Evolutionary conservation across 2,797 vertebrate genomes (phyloP).

Genomic region (Mycteria americana): DNA sequence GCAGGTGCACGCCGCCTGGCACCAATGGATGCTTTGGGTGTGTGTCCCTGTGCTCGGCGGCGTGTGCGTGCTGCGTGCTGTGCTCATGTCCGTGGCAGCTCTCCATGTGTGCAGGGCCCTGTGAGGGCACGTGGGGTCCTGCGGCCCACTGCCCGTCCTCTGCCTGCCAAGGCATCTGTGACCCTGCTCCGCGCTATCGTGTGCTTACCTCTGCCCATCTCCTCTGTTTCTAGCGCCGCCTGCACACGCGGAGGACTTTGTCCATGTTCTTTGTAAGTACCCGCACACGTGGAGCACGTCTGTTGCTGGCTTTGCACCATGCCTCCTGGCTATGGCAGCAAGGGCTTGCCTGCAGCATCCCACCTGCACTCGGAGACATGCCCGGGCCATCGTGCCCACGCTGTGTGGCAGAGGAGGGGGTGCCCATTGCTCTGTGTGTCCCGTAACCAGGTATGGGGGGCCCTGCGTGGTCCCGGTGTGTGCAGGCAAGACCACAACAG

Average conservation of each 20-base stretch:
- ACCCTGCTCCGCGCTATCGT: not conserved
- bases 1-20: accelerated
- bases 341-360: not conserved
- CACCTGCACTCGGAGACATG: accelerated
- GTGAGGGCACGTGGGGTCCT: not conserved
- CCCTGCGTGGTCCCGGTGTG: not conserved
- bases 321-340: not conserved
- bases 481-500: not conserved
- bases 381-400: not conserved
- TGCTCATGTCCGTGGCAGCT: not conserved
- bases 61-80: not conserved
- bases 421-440: not conserved
- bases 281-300: not conserved
- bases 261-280: conserved; percentile 99
- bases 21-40: accelerated
- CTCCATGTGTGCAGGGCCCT: not conserved
- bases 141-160: not conserved
- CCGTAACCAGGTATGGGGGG: not conserved
- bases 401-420: not conserved
- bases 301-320: not conserved
- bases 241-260: conserved; percentile 90
- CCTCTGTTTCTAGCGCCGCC: conserved; percentile 84
- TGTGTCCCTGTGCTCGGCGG: not conserved
- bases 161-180: not conserved
- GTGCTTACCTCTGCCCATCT: conserved; percentile 60